These are phyloP conservation scores for Oreochromis tanganicae DNA, from an alignment of 2,113 vertebrate genomes.

Conservation along the genomic window DNA sequence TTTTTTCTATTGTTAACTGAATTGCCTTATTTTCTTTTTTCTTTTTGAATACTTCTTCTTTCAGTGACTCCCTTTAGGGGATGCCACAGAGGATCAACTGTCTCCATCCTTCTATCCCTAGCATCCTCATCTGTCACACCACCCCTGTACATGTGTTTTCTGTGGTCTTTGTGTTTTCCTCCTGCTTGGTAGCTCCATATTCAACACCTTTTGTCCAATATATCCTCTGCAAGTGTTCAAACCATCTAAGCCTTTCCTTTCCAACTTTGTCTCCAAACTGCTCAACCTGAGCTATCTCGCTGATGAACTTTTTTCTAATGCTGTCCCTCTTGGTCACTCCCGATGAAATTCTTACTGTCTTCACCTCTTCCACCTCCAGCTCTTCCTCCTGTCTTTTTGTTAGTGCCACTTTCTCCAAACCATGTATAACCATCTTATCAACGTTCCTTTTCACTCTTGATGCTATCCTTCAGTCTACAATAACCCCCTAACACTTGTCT, in stretches of 20 bases:
- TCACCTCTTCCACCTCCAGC: not conserved
- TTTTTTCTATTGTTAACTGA: not conserved
- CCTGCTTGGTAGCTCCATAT: not conserved
- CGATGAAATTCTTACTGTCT: not conserved
- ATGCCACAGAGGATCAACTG: not conserved
- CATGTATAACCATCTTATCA: not conserved
- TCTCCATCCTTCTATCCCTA: not conserved
- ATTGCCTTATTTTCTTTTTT: not conserved
- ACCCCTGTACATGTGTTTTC: not conserved
- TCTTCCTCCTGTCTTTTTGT: not conserved
- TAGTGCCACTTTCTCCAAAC: not conserved
- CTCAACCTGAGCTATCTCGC: not conserved
- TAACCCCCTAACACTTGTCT: not conserved
- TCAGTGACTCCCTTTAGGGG: not conserved
- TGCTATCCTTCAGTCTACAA: not conserved
- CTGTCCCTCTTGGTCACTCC: not conserved
- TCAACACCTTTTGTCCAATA: not conserved
- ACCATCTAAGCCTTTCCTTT: not conserved
- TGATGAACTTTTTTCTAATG: not conserved
- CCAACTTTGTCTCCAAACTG: not conserved
- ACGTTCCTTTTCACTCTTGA: not conserved
- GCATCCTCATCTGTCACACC: not conserved
- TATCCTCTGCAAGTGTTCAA: not conserved
- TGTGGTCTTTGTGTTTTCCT: not conserved
- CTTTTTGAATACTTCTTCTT: not conserved